Percentiles rank a stretch among this genome's conserved stretches.
Evolutionary conservation across 23 tunicate genomes (phyloP).

Genomic region (Oikopleura vanhoeffeni): DNA sequence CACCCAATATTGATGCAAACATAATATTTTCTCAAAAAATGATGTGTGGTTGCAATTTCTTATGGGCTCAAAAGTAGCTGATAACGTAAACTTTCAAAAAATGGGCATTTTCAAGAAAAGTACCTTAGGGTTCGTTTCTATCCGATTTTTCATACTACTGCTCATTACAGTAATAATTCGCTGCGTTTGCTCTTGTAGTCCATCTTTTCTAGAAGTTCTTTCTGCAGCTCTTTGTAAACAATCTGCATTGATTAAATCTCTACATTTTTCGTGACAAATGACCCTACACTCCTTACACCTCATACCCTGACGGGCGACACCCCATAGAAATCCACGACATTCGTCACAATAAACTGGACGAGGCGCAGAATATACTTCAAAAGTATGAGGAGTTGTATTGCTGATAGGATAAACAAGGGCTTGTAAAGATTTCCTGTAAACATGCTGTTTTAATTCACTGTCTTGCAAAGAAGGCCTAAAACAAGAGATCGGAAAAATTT

Average conservation of each 20-base stretch:
- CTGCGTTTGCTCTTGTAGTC: slow-evolving; percentile 36
- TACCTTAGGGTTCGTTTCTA: not conserved
- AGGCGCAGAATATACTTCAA: slow-evolving; percentile 53
- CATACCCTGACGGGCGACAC: slow-evolving; percentile 55
- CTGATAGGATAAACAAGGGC: slow-evolving; percentile 73
- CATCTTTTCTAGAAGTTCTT: slow-evolving; percentile 35
- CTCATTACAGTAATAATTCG: slow-evolving; percentile 39
- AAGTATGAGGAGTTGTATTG: slow-evolving; percentile 59
- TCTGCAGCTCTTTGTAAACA: slow-evolving; percentile 72
- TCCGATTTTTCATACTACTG: slow-evolving; percentile 24
- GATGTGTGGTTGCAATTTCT: too few relatives aligned
- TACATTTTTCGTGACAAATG: slow-evolving; percentile 79
- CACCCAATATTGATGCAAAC: slow-evolving; percentile 23
- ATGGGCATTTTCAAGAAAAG: too few relatives aligned
- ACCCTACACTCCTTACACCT: slow-evolving; percentile 60
- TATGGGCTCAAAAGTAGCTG: too few relatives aligned
- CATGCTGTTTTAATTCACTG: slow-evolving; percentile 59
- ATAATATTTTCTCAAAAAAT: slow-evolving; percentile 22
- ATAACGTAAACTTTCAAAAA: too few relatives aligned
- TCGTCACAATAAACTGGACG: slow-evolving; percentile 56
- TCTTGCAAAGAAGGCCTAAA: slow-evolving; percentile 52
- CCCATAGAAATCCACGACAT: slow-evolving; percentile 70
- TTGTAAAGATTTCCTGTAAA: slow-evolving; percentile 78
- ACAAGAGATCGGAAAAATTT: slow-evolving; percentile 43
- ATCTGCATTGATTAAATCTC: slow-evolving; percentile 64